phyloP scores from a whole-genome alignment of 2,797 vertebrate genomes.

The Pangasius macronema region DNA sequence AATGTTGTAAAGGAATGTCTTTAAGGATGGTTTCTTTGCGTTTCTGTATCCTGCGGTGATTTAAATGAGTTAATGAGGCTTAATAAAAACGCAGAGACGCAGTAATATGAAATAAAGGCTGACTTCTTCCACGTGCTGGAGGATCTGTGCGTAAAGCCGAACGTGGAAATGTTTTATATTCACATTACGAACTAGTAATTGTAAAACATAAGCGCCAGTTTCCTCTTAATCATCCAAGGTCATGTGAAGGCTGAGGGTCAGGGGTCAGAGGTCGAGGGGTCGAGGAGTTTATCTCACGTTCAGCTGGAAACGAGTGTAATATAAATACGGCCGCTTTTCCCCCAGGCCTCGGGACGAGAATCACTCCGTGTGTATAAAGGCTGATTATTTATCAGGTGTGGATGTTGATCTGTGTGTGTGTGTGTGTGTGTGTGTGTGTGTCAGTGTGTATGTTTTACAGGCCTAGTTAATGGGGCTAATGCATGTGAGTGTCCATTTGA shows the following conservation, averaged over 20 bases:
- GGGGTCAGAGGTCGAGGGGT: neutral
- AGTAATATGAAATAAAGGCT: neutral
- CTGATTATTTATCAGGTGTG: neutral
- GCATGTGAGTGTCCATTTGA: slow-evolving; percentile 26
- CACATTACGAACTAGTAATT: too few species aligned
- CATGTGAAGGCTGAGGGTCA: neutral
- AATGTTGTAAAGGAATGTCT: too few species aligned
- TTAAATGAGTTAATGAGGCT: neutral
- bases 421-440: neutral
- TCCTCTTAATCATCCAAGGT: neutral
- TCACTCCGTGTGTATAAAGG: neutral
- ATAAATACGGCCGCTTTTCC: too few species aligned
- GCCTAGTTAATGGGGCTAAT: slow-evolving; percentile 9
- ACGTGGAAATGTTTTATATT: neutral
- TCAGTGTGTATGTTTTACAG: slow-evolving; percentile 10
- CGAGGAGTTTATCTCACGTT: neutral
- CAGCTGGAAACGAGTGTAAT: neutral
- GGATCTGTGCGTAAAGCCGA: neutral
- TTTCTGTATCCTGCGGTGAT: neutral
- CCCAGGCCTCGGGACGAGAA: neutral
- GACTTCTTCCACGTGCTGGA: neutral
- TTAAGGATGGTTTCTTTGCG: neutral
- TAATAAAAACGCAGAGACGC: neutral
- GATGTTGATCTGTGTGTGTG: neutral
- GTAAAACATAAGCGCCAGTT: neutral